Evolutionary conservation across 2,797 vertebrate genomes (phyloP).

Genomic region (Tragopan temminckii): DNA sequence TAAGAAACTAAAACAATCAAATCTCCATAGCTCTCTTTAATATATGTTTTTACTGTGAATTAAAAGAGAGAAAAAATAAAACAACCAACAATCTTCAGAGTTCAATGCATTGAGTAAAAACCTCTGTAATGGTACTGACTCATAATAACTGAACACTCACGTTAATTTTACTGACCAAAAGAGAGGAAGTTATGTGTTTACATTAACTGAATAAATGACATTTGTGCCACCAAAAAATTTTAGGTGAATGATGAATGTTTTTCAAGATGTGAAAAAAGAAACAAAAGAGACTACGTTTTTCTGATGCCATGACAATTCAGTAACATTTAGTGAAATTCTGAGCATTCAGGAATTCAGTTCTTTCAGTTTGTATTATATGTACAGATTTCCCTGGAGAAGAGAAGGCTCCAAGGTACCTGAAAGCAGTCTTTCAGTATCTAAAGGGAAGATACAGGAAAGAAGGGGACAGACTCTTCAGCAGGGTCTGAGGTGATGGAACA

Average conservation of each 20-base stretch:
- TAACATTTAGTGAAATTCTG: neutral
- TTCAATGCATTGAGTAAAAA: neutral
- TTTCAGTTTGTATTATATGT: neutral
- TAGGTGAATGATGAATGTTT: neutral
- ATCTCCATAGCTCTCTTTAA: neutral
- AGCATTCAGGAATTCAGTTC: neutral
- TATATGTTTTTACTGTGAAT: neutral
- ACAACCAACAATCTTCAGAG: neutral
- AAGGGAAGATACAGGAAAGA: no score
- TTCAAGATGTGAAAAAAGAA: neutral
- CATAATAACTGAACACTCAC: neutral
- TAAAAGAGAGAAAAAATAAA: neutral
- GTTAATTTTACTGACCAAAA: neutral
- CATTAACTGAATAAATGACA: neutral
- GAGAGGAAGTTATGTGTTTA: neutral
- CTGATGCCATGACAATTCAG: neutral
- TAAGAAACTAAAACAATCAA: neutral
- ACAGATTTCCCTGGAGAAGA: no score
- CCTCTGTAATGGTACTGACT: neutral
- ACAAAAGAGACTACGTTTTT: neutral
- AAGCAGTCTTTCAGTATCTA: no score
- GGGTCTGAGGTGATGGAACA: no score
- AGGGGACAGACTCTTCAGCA: no score
- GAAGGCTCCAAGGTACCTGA: no score
- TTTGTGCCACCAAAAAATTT: neutral